phyloP scores from a whole-genome alignment of 2,888 invertebrate species.

The Gryllus longicercus region DNA sequence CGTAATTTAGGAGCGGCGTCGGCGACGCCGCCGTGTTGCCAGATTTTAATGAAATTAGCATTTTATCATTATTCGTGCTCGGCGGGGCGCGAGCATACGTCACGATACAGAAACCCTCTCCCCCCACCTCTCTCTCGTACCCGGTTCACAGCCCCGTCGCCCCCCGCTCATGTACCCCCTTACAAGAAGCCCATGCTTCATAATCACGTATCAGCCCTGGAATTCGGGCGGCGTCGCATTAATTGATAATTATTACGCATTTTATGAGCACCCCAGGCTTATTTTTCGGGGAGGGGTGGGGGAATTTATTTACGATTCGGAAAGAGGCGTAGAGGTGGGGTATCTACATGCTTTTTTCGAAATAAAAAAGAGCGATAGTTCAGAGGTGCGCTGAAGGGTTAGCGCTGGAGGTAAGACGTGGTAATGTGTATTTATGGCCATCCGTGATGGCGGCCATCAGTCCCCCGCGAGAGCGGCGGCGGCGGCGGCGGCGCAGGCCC shows the following conservation, averaged over 20 bases:
- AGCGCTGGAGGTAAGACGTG: constrained; percentile 9
- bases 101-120: neutral
- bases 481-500: neutral
- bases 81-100: neutral
- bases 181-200: constrained; percentile 7
- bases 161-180: neutral
- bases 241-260: constrained; percentile 9
- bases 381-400: neutral
- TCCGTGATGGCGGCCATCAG: neutral
- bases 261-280: constrained; percentile 5
- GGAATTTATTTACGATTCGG: constrained; percentile 11
- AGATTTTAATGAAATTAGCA: constrained; percentile 17
- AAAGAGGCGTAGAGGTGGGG: neutral
- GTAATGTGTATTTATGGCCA: constrained; percentile 17
- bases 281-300: constrained; percentile 3
- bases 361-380: constrained; percentile 9
- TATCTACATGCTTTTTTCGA: neutral
- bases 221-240: constrained; percentile 6
- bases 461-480: neutral
- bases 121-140: neutral
- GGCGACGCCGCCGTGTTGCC: neutral
- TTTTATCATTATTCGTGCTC: constrained; percentile 17
- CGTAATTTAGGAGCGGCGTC: neutral
- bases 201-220: constrained; percentile 17
- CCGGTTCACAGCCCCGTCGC: neutral